Evolutionary conservation across 2,888 invertebrate genomes (phyloP), one percentile per base, ranked within the genome.

Genomic region (Pyrgus malvae): DNA sequence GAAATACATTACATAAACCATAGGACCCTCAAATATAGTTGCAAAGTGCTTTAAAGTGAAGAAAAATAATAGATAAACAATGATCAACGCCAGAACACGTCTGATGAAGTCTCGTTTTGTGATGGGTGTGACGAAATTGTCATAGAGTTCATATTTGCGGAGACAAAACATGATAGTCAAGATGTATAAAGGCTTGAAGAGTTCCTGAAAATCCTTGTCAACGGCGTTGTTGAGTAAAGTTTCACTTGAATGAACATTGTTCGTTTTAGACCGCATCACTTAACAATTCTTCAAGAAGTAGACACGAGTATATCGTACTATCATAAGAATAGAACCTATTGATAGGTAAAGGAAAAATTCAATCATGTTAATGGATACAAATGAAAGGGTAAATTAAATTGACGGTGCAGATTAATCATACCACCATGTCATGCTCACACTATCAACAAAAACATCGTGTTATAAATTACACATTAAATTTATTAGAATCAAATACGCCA

Each of bases 81-180:
- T 7, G n/a, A 51, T 2, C 33, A 58, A 57, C 21, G 48, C 38
- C 2, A 57, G 3, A 6, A 51, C 4, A 31, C 48, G 23, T 1
- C 33, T 19, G 4, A 58, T 2, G 5, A 56, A 27, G 41, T 59
- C 53, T 16, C 12, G 27, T 29, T 27, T 54, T 0, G 38, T 44
- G 14, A 50, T 60, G 2, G 27, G 33, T 3, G 19, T 48, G 19
- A 64, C 27, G 2, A 50, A 27, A 23, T 57, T 55, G 0, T 50
- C 48, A 2, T 55, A 41, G 3, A 62, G 16, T 3, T 50, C 56
- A 45, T 50, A 64, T 54, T 64, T 62, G 23, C 53, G 48, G n/a
- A 56, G 31, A 49, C 57, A 57, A 59, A 63, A 63, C 0, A 46
- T 35, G 2, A 57, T 41, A 23, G 42, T 55, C 9, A 64, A n/a